Evolutionary conservation across 2,797 vertebrate genomes (phyloP).

Genomic region (Hippoglossus hippoglossus): DNA sequence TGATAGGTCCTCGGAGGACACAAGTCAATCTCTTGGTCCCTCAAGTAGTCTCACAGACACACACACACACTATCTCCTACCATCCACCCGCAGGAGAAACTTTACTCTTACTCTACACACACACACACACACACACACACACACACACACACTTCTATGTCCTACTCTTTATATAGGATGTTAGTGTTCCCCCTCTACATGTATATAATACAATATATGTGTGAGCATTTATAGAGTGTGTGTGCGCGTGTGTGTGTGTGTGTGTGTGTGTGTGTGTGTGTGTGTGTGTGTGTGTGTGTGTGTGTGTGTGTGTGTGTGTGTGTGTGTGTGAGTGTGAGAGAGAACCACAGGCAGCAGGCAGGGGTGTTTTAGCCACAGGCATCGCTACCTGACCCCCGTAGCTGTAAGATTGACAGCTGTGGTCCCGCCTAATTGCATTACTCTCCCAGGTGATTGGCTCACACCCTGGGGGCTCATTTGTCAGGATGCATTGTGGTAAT

Average conservation of each 20-base stretch:
- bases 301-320: no score
- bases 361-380: conserved; percentile 77
- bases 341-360: conserved; percentile 63
- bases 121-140: conserved; percentile 1
- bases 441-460: conserved; percentile 83
- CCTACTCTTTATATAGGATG: conserved; percentile 26
- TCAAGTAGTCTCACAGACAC: conserved; percentile 42
- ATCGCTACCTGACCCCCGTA: conserved; percentile 75
- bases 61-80: conserved; percentile 14
- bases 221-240: conserved; percentile 10
- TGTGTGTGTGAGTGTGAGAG: background rate
- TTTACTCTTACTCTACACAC: conserved; percentile 1
- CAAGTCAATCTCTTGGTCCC: conserved; percentile 69
- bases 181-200: conserved; percentile 10
- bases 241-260: no score
- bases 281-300: no score
- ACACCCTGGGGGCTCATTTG: conserved; percentile 85
- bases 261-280: background rate
- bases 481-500: conserved; percentile 84
- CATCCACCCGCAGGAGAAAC: conserved; percentile 49
- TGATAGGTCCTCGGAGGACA: conserved; percentile 60
- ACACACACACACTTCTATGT: conserved; percentile 1
- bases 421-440: conserved; percentile 88
- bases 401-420: conserved; percentile 84
- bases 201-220: background rate